phyloP scores from a whole-genome alignment of 2,888 invertebrate genomes.

The Nezara viridula region DNA sequence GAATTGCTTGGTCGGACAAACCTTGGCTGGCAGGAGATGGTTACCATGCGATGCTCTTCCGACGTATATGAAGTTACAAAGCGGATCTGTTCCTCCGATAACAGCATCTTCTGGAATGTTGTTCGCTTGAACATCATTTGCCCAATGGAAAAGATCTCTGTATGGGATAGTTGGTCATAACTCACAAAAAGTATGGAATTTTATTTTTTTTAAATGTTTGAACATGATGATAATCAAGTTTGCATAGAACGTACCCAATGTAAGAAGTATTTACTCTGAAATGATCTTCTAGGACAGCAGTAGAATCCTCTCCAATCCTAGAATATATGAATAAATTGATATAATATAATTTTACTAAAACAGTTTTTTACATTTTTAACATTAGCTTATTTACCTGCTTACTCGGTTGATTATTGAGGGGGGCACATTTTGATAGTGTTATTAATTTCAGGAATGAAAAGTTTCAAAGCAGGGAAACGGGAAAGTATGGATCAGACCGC shows the following conservation, averaged over 20 bases:
- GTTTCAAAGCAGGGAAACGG: too few relatives aligned
- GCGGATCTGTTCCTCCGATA: background rate
- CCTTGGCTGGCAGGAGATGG: background rate
- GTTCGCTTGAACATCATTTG: background rate
- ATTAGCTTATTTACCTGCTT: too few relatives aligned
- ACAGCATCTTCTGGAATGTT: slow-evolving; percentile 8
- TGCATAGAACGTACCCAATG: background rate
- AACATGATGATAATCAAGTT: background rate
- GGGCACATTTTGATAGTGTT: too few relatives aligned
- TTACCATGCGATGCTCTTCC: background rate
- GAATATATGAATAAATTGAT: background rate
- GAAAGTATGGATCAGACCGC: too few relatives aligned
- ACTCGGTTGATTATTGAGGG: too few relatives aligned
- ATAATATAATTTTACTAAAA: too few relatives aligned
- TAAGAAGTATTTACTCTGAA: background rate
- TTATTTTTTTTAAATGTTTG: background rate
- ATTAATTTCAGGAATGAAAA: too few relatives aligned
- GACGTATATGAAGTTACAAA: background rate
- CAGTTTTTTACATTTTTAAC: too few relatives aligned
- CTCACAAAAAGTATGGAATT: background rate
- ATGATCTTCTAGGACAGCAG: background rate
- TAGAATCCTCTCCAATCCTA: background rate
- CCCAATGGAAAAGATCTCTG: slow-evolving; percentile 8
- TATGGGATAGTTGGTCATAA: background rate
- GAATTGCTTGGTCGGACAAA: background rate